Percentiles rank a stretch among this genome's conserved stretches.
phyloP scores from a whole-genome alignment of 2,888 invertebrate genomes.

The Lypha dubia region DNA sequence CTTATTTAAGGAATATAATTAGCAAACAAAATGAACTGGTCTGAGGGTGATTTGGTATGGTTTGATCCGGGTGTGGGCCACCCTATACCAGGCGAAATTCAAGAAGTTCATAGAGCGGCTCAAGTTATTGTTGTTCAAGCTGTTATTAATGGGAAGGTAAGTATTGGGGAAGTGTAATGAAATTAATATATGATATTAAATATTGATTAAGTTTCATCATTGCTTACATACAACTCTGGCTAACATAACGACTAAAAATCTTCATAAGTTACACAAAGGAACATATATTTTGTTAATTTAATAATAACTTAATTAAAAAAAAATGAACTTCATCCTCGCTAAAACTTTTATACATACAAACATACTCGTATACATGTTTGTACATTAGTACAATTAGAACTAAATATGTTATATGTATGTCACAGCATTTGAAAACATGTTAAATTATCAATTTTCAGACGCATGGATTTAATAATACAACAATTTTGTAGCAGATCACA shows the following conservation, averaged over 20 bases:
- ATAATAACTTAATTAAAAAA: neutral
- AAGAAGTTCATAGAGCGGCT: conserved; percentile 94
- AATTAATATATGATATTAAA: neutral
- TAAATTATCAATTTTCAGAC: neutral
- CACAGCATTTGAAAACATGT: neutral
- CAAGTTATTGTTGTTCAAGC: conserved; percentile 95
- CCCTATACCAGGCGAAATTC: conserved; percentile 94
- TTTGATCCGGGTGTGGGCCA: conserved; percentile 96
- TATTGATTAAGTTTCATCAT: neutral
- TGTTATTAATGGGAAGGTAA: conserved; percentile 93
- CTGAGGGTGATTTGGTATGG: conserved; percentile 95
- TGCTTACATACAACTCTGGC: neutral
- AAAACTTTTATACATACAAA: neutral
- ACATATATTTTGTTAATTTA: too few relatives aligned
- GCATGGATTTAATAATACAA: neutral
- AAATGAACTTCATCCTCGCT: neutral
- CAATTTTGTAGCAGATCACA: neutral
- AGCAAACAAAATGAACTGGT: conserved; percentile 85
- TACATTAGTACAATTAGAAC: too few relatives aligned
- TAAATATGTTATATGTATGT: neutral
- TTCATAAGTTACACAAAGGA: too few relatives aligned
- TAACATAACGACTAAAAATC: neutral
- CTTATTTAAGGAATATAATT: neutral
- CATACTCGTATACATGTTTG: too few relatives aligned
- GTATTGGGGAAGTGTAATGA: conserved; percentile 65